phyloP scores from a whole-genome alignment of 1,140 invertebrate genomes.

The Anastrepha obliqua region DNA sequence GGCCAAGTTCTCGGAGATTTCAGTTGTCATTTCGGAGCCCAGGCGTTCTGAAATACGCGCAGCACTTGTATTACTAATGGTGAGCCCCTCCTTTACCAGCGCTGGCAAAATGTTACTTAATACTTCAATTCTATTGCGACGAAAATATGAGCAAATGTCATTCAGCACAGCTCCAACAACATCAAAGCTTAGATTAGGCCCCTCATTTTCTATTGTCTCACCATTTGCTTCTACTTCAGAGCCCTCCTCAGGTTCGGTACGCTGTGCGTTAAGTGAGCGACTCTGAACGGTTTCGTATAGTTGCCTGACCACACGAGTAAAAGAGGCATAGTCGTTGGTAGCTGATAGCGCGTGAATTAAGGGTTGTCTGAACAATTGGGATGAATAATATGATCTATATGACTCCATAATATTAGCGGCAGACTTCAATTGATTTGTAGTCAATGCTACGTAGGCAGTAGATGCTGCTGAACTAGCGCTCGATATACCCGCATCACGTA shows the following conservation, averaged over 20 bases:
- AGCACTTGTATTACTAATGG: conserved; percentile 78
- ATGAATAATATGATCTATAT: conserved; percentile 77
- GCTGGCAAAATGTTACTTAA: conserved; percentile 75
- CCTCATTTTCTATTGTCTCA: conserved; percentile 33
- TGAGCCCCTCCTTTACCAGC: conserved; percentile 79
- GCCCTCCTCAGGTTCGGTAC: conserved; percentile 16
- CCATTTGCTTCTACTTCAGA: conserved; percentile 1
- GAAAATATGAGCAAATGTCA: conserved; percentile 71
- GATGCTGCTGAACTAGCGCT: conserved; percentile 77
- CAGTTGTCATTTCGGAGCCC: conserved; percentile 78
- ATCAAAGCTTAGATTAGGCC: conserved; percentile 61
- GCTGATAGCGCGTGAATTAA: conserved; percentile 77
- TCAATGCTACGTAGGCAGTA: conserved; percentile 77
- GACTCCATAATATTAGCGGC: conserved; percentile 77
- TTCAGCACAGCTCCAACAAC: conserved; percentile 76
- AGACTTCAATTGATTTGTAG: conserved; percentile 76
- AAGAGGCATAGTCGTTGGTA: conserved; percentile 78
- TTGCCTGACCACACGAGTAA: conserved; percentile 75
- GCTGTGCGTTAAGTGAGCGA: neutral
- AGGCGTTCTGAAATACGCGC: conserved; percentile 79
- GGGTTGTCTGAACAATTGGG: conserved; percentile 75
- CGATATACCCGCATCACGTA: conserved; percentile 77
- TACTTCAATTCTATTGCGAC: conserved; percentile 61
- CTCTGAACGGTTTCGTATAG: conserved; percentile 74
- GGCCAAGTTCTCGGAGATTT: conserved; percentile 78